Evolutionary conservation across 2,113 vertebrate genomes (phyloP).

Genomic region (Gavia stellata): DNA sequence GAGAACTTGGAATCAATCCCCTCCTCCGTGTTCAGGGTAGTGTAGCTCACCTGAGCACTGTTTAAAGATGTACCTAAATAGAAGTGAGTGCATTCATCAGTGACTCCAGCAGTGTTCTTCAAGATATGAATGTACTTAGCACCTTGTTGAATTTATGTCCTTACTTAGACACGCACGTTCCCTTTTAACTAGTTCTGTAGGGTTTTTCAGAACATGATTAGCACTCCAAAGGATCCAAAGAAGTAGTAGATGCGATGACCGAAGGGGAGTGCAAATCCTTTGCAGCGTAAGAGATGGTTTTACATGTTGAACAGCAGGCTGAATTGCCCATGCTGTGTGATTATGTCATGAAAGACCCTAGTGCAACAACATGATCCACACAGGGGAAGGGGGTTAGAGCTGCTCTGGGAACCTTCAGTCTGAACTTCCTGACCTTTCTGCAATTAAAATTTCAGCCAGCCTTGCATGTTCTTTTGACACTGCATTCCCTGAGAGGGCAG

Average conservation of each 20-base stretch:
- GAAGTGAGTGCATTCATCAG: not conserved
- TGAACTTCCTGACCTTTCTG: conserved; percentile 9
- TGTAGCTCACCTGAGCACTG: not conserved
- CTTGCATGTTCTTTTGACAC: not conserved
- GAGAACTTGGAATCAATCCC: not conserved
- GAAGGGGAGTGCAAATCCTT: not conserved
- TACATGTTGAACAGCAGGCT: not conserved
- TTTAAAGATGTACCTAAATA: not conserved
- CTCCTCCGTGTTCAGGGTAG: not conserved
- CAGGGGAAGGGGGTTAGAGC: not conserved
- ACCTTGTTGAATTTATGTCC: not conserved
- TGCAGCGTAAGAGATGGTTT: not conserved
- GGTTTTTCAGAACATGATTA: not conserved
- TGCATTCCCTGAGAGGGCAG: not conserved
- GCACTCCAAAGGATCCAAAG: not conserved
- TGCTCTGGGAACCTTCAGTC: not conserved
- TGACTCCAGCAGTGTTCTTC: not conserved
- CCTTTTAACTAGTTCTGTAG: not conserved
- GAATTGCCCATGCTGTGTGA: not conserved
- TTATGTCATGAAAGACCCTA: conserved; percentile 6
- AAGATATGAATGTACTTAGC: not conserved
- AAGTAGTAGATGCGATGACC: not conserved
- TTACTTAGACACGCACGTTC: not conserved
- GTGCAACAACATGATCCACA: not conserved
- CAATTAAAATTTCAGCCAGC: conserved; percentile 43